A percentile compares a stretch with the other conserved stretches of the same genome.
Evolutionary conservation across 2,113 vertebrate species (phyloP).

Genomic region (Takifugu bimaculatus): DNA sequence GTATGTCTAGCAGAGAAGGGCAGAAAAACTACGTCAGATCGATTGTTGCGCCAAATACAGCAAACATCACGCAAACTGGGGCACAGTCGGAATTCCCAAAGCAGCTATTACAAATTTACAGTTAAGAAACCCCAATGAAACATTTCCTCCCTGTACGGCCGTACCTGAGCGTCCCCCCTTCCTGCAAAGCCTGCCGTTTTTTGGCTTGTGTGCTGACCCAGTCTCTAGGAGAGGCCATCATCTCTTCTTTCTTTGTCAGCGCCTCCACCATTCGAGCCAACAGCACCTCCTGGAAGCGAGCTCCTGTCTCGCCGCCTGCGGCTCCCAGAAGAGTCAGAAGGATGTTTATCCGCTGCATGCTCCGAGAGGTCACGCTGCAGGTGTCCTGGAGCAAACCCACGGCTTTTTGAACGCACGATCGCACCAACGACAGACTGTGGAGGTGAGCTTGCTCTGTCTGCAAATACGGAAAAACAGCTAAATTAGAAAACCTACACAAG

Average conservation of each 20-base stretch:
- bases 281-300: constrained; percentile 58
- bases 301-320: constrained; percentile 22
- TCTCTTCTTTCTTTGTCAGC: constrained; percentile 56
- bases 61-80: neutral
- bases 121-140: neutral
- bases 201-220: constrained; percentile 68
- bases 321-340: constrained; percentile 63
- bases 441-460: constrained; percentile 49
- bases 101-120: neutral
- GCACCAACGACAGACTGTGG: constrained; percentile 61
- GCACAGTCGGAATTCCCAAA: too few species aligned
- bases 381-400: constrained; percentile 67
- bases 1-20: constrained; percentile 60
- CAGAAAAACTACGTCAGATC: neutral
- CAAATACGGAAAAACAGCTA: neutral
- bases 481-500: neutral
- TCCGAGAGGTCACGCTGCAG: constrained; percentile 27
- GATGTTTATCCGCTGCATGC: constrained; percentile 59
- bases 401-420: constrained; percentile 72
- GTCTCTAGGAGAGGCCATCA: constrained; percentile 40
- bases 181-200: constrained; percentile 71
- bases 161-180: constrained; percentile 75
- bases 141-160: neutral
- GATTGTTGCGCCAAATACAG: neutral
- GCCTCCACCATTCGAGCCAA: constrained; percentile 50